Evolutionary conservation across 2,888 invertebrate species (phyloP).

Genomic region (Aplocera efformata): DNA sequence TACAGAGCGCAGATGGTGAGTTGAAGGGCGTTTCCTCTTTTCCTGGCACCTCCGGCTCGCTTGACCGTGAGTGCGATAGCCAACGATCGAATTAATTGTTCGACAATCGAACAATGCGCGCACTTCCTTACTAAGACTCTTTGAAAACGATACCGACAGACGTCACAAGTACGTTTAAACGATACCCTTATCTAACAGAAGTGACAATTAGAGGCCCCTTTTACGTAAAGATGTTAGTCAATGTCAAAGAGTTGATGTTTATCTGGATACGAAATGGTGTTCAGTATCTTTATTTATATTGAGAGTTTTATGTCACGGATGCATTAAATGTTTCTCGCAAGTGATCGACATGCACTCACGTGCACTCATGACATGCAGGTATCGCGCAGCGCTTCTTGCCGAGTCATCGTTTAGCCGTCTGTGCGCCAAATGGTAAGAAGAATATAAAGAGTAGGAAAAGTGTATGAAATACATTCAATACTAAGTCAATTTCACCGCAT

Average conservation of each 20-base stretch:
- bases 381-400: too few relatives aligned
- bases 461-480: too few relatives aligned
- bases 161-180: slow-evolving; percentile 17
- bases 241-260: slow-evolving; percentile 12
- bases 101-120: slow-evolving; percentile 28
- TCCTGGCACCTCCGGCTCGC: slow-evolving; percentile 33
- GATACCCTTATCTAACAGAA: slow-evolving; percentile 16
- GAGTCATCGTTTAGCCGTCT: too few relatives aligned
- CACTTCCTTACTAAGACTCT: slow-evolving; percentile 29
- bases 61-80: slow-evolving; percentile 53
- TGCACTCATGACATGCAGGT: too few relatives aligned
- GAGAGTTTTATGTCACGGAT: slow-evolving; percentile 1
- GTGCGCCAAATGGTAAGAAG: too few relatives aligned
- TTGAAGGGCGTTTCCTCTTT: slow-evolving; percentile 71
- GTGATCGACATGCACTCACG: too few relatives aligned
- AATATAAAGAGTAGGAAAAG: too few relatives aligned
- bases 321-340: too few relatives aligned
- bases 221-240: slow-evolving; percentile 18
- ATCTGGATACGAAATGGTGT: slow-evolving; percentile 11
- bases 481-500: too few relatives aligned
- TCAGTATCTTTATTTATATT: slow-evolving; percentile 7
- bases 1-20: slow-evolving; percentile 55
- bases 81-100: slow-evolving; percentile 40
- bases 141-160: slow-evolving; percentile 19
- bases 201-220: slow-evolving; percentile 22